Evolutionary conservation across 23 tunicate genomes (phyloP).

Genomic region (Styela clava): DNA sequence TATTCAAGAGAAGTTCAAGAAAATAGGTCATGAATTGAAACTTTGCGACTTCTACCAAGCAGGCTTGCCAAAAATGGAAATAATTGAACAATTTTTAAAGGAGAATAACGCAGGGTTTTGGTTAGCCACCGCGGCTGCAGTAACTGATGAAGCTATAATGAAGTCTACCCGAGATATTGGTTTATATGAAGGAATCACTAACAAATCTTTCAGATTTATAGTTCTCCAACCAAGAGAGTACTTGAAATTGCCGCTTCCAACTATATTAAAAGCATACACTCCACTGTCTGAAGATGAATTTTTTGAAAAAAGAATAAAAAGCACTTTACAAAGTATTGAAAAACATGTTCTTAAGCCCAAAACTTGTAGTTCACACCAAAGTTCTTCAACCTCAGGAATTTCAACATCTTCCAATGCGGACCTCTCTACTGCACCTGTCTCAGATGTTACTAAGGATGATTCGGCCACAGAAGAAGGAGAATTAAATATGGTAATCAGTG

Average conservation of each 20-base stretch:
- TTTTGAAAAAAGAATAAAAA: not conserved
- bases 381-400: not conserved
- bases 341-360: not conserved
- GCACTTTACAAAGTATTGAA: not conserved
- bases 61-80: not conserved
- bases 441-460: not conserved
- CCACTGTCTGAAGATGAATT: constrained; percentile 10
- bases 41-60: constrained; percentile 8
- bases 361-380: not conserved
- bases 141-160: not conserved
- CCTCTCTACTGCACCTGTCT: not conserved
- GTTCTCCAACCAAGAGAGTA: constrained; percentile 2
- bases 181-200: not conserved
- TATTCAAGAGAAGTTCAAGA: not conserved
- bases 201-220: not conserved
- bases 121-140: not conserved
- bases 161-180: constrained; percentile 8
- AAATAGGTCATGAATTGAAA: not conserved
- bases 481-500: not conserved
- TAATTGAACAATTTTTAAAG: constrained; percentile 1
- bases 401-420: not conserved
- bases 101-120: not conserved
- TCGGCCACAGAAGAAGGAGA: not conserved
- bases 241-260: not conserved
- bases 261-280: not conserved